A percentile compares a stretch with the other conserved stretches of the same genome.
These are phyloP conservation scores for Dicyrtoma fusca DNA, from an alignment of 2,888 invertebrate genomes.

Conservation along the genomic window DNA sequence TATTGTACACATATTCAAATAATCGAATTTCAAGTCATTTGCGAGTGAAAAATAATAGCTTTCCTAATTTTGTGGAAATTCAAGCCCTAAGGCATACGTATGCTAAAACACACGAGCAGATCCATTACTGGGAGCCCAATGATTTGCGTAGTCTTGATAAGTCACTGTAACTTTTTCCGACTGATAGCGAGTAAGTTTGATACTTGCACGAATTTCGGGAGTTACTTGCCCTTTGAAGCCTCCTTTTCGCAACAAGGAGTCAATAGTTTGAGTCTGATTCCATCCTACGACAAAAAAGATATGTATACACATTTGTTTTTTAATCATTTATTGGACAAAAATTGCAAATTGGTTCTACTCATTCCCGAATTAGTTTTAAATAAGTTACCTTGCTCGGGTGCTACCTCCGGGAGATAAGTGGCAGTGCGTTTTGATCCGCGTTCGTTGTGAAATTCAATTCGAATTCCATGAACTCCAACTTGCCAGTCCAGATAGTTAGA, in stretches of 20 bases:
- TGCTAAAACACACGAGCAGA: constrained; percentile 47
- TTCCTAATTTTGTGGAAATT: constrained; percentile 12
- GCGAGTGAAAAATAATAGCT: no score
- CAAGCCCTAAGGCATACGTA: constrained; percentile 38
- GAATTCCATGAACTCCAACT: constrained; percentile 93
- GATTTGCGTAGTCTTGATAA: constrained; percentile 65
- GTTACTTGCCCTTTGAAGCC: constrained; percentile 91
- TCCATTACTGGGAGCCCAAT: constrained; percentile 60
- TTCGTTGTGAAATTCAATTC: constrained; percentile 95
- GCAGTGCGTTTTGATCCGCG: constrained; percentile 92
- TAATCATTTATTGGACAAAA: neutral
- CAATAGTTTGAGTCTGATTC: constrained; percentile 98
- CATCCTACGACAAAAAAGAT: constrained; percentile 76
- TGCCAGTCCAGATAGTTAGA: constrained; percentile 96
- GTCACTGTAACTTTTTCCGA: constrained; percentile 91
- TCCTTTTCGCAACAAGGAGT: constrained; percentile 94
- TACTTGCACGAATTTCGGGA: constrained; percentile 81
- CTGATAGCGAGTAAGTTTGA: constrained; percentile 94
- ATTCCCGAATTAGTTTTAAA: neutral
- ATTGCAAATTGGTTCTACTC: neutral
- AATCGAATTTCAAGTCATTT: no score
- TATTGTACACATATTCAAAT: no score
- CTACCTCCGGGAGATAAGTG: constrained; percentile 98
- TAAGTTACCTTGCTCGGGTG: constrained; percentile 87
- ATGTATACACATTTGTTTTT: constrained; percentile 12